These are phyloP conservation scores for Zingel zingel DNA, from an alignment of 2,113 vertebrate genomes.

Conservation along the genomic window DNA sequence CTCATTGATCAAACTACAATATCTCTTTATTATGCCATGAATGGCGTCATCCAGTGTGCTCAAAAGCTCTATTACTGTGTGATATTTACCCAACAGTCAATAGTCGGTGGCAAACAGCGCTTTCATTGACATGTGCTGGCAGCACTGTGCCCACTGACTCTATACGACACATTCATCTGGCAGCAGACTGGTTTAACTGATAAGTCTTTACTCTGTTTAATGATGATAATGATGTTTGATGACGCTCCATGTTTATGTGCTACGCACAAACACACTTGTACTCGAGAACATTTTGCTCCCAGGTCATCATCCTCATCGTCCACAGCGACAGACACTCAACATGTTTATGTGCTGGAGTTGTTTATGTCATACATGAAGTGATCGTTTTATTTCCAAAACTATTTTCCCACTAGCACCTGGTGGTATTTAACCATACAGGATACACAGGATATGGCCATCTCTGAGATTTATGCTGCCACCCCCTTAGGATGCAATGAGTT, in stretches of 20 bases:
- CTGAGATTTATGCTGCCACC: neutral
- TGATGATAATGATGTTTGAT: neutral
- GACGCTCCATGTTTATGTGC: constrained; percentile 10
- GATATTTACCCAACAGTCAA: constrained; percentile 64
- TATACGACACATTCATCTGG: neutral
- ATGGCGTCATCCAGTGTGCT: constrained; percentile 26
- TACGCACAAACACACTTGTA: constrained; percentile 22
- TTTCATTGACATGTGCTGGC: constrained; percentile 15
- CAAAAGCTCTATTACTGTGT: constrained; percentile 15
- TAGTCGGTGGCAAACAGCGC: constrained; percentile 33
- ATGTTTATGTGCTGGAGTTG: neutral
- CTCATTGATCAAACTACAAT: constrained; percentile 49
- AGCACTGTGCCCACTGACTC: neutral
- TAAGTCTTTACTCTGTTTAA: neutral
- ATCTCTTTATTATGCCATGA: neutral
- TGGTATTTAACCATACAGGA: neutral
- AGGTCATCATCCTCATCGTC: neutral
- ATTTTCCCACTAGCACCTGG: neutral
- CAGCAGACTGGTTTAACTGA: neutral
- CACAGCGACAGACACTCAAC: neutral
- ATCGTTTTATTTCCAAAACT: neutral
- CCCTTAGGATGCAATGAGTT: neutral
- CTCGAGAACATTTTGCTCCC: neutral
- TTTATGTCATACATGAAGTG: constrained; percentile 3
- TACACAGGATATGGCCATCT: neutral